Conservation (phyloP, 2,113 vertebrate genomes). For the Syngnathus floridae region DNA sequence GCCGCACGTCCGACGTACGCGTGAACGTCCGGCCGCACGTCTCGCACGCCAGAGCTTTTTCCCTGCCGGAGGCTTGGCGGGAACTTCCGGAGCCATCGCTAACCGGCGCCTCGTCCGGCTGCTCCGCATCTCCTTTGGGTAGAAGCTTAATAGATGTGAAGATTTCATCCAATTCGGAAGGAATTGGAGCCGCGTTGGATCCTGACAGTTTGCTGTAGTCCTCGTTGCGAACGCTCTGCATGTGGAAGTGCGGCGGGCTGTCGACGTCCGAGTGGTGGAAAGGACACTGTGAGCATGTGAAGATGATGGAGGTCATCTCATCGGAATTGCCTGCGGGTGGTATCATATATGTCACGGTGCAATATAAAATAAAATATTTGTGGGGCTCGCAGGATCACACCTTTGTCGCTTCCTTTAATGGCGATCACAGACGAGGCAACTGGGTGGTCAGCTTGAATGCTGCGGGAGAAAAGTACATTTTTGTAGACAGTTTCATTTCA, state of each 20-base stretch:
- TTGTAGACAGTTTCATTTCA: neutral
- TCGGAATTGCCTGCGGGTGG: conserved; percentile 32
- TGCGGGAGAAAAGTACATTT: conserved; percentile 22
- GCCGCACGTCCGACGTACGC: conserved; percentile 77
- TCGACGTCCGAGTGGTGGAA: conserved; percentile 35
- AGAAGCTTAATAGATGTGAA: conserved; percentile 64
- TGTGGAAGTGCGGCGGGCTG: conserved; percentile 62
- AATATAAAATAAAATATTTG: neutral
- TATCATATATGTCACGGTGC: neutral
- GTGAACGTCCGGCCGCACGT: conserved; percentile 78
- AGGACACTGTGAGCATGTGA: conserved; percentile 58
- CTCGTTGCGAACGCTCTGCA: conserved; percentile 43
- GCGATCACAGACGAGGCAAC: conserved; percentile 41
- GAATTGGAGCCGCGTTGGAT: conserved; percentile 33
- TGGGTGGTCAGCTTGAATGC: conserved; percentile 6
- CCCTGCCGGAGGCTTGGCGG: conserved; percentile 1
- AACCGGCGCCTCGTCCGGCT: neutral
- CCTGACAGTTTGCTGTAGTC: conserved; percentile 38
- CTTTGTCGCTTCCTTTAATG: conserved; percentile 41
- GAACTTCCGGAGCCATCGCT: neutral
- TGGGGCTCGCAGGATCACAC: neutral
- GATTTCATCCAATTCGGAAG: conserved; percentile 52
- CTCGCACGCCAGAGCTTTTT: conserved; percentile 52
- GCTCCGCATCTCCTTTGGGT: conserved; percentile 17
- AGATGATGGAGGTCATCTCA: conserved; percentile 52